A percentile compares a stretch with the other conserved stretches of the same genome.
phyloP scores from a whole-genome alignment of 1,140 invertebrate species.

The Tyrophagus putrescentiae region DNA sequence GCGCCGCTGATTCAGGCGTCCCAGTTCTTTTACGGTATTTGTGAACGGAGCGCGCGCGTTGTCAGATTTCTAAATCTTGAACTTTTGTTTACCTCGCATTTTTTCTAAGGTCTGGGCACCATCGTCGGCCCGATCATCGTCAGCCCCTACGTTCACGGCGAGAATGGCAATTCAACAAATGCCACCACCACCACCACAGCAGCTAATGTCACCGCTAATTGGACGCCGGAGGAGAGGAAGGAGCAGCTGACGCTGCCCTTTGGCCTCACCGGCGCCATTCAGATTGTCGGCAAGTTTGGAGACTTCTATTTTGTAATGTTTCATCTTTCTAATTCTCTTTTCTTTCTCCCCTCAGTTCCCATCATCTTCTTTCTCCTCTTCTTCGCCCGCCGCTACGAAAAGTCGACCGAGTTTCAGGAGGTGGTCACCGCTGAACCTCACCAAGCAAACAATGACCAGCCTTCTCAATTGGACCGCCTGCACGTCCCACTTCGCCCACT shows the following conservation, averaged over 20 bases:
- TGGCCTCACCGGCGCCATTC: background rate
- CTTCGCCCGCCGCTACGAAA: background rate
- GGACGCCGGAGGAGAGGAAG: background rate
- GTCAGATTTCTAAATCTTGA: too few relatives aligned
- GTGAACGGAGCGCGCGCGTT: too few relatives aligned
- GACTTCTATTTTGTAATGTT: background rate
- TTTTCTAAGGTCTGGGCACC: conserved; percentile 9
- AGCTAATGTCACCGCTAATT: background rate
- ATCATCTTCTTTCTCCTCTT: background rate
- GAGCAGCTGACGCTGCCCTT: background rate
- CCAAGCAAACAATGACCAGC: background rate
- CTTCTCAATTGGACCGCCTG: background rate
- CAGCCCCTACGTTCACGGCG: conserved; percentile 6
- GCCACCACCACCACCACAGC: background rate
- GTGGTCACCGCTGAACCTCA: background rate
- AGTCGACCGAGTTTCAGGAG: background rate
- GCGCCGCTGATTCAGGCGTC: background rate
- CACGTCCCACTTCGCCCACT: background rate
- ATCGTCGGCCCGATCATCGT: background rate
- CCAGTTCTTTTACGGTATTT: conserved; percentile 17
- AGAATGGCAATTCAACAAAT: background rate
- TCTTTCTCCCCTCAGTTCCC: too few relatives aligned
- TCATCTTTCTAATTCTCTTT: background rate
- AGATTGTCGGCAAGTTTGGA: background rate
- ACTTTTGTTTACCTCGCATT: too few relatives aligned